phyloP scores from a whole-genome alignment of 2,888 invertebrate genomes.

The Xylota segnis region DNA sequence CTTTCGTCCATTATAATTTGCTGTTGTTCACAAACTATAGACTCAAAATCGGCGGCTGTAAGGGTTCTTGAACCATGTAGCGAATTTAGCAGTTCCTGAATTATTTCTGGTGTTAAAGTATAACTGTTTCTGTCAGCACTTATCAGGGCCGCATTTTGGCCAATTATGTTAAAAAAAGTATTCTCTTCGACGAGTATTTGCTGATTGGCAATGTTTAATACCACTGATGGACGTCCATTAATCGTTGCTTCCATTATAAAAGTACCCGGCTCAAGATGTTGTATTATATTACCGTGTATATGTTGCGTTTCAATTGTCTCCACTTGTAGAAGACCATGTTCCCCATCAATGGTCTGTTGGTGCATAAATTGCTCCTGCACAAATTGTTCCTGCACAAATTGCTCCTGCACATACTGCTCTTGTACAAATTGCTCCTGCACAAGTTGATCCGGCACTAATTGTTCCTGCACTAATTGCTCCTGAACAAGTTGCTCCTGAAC shows the following conservation, averaged over 20 bases:
- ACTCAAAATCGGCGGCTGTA: conserved; percentile 89
- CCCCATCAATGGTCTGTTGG: conserved; percentile 21
- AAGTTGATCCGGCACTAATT: conserved; percentile 54
- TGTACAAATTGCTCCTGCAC: conserved; percentile 37
- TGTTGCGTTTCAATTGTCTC: conserved; percentile 55
- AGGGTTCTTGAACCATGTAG: conserved; percentile 68
- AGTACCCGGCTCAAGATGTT: conserved; percentile 2
- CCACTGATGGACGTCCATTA: neutral
- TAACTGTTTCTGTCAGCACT: conserved; percentile 1
- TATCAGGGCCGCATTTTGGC: neutral
- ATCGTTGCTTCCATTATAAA: conserved; percentile 17
- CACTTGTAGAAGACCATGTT: conserved; percentile 31
- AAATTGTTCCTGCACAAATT: conserved; percentile 29
- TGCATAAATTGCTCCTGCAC: conserved; percentile 46
- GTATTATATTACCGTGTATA: conserved; percentile 27
- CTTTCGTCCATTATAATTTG: conserved; percentile 75
- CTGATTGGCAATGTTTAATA: conserved; percentile 81
- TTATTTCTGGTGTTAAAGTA: conserved; percentile 71
- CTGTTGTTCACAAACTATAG: conserved; percentile 89
- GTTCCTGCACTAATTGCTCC: conserved; percentile 54
- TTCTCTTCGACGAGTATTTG: conserved; percentile 83
- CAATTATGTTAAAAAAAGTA: neutral
- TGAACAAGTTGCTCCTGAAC: conserved; percentile 48
- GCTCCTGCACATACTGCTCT: conserved; percentile 23
- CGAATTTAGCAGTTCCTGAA: conserved; percentile 57